Evolutionary conservation across 1,140 invertebrate species (phyloP).

Genomic region (Lysiphlebus fabarum): DNA sequence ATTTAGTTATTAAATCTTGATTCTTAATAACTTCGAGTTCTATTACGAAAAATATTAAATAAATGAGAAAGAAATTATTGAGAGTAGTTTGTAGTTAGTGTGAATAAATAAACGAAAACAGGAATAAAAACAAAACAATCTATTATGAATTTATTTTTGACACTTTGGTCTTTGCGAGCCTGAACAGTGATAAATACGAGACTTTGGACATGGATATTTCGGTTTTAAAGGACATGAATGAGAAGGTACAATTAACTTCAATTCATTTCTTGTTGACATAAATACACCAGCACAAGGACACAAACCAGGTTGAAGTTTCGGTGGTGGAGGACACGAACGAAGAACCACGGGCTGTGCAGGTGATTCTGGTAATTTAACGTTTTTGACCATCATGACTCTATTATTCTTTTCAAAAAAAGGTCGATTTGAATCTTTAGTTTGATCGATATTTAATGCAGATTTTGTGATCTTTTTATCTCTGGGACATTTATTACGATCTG

Average conservation of each 20-base stretch:
- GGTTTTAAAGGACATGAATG: neutral
- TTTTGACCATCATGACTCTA: neutral
- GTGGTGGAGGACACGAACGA: constrained; percentile 7
- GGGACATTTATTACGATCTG: neutral
- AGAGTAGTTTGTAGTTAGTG: too few species aligned
- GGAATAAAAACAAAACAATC: neutral
- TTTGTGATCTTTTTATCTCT: neutral
- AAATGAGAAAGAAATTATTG: too few species aligned
- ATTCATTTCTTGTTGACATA: neutral
- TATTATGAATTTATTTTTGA: neutral
- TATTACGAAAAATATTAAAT: too few species aligned
- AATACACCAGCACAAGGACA: constrained; percentile 3
- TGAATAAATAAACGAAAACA: too few species aligned
- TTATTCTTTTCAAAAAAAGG: neutral
- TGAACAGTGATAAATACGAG: neutral
- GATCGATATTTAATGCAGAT: neutral
- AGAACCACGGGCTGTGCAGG: constrained; percentile 2
- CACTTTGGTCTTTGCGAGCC: neutral
- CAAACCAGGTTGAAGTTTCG: constrained; percentile 7
- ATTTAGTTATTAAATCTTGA: too few species aligned
- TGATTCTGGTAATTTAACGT: constrained; percentile 2
- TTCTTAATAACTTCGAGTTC: too few species aligned
- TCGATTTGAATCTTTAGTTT: neutral
- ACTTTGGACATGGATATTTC: neutral
- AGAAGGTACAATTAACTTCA: neutral